Conservation (phyloP, 2,888 invertebrate genomes). For the Lasioglossum oenotherae region DNA sequence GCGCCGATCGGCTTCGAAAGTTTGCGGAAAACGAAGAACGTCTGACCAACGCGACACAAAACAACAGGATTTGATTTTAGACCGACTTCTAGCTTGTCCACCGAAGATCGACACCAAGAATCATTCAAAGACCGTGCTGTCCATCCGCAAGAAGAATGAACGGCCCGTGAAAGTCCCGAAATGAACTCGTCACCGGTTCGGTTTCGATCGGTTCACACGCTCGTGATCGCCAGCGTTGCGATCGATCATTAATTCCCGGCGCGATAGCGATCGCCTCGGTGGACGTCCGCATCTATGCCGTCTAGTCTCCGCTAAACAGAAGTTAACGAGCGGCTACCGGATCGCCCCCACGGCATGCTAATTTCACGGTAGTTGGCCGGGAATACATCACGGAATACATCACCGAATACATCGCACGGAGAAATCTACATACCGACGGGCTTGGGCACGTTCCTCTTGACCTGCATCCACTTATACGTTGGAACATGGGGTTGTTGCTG, state of each 20-base stretch:
- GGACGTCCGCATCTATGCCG: constrained; percentile 50
- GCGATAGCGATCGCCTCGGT: constrained; percentile 41
- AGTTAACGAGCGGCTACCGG: constrained; percentile 54
- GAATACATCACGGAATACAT: neutral
- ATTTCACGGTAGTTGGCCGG: constrained; percentile 65
- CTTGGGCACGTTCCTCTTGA: constrained; percentile 98
- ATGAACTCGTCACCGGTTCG: neutral
- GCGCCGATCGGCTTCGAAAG: constrained; percentile 4
- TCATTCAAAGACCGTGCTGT: too few relatives aligned
- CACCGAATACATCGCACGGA: constrained; percentile 2
- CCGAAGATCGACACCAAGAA: neutral
- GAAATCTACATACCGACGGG: constrained; percentile 90
- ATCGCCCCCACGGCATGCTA: constrained; percentile 63
- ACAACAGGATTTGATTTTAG: neutral
- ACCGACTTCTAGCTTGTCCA: neutral
- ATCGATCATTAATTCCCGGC: constrained; percentile 49
- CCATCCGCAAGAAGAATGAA: neutral
- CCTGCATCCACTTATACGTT: constrained; percentile 99
- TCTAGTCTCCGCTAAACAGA: constrained; percentile 50
- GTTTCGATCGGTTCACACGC: constrained; percentile 6
- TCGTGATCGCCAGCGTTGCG: neutral
- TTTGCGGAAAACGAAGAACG: neutral
- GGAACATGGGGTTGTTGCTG: constrained; percentile 89
- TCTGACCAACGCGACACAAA: neutral
- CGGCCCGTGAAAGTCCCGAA: neutral